These are phyloP conservation scores for Synaphobranchus kaupii DNA, from an alignment of 2,797 vertebrate genomes.

Conservation along the genomic window DNA sequence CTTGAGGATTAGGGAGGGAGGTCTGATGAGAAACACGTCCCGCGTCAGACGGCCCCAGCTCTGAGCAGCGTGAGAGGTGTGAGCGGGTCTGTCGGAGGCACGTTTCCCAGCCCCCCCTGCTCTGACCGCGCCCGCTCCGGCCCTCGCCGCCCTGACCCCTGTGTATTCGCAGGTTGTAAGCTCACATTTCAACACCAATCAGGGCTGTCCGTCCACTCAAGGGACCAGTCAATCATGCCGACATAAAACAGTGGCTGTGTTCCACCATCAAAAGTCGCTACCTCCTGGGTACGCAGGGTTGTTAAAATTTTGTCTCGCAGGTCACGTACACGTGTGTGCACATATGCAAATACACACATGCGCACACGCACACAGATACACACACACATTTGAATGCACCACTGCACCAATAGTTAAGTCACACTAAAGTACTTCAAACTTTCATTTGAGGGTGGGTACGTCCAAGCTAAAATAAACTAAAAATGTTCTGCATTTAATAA, in stretches of 20 bases:
- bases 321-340: neutral
- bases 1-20: constrained; percentile 67
- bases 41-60: constrained; percentile 47
- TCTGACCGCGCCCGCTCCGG: neutral
- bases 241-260: constrained; percentile 45
- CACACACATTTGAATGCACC: constrained; percentile 21
- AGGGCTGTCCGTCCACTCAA: constrained; percentile 26
- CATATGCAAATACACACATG: constrained; percentile 16
- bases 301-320: neutral
- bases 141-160: constrained; percentile 29
- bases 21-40: constrained; percentile 67
- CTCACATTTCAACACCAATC: constrained; percentile 40
- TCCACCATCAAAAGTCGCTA: constrained; percentile 41
- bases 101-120: constrained; percentile 18
- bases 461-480: neutral
- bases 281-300: neutral
- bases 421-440: neutral
- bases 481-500: neutral
- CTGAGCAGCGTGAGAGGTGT: constrained; percentile 15
- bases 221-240: constrained; percentile 53
- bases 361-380: constrained; percentile 41
- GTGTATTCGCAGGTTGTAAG: constrained; percentile 33
- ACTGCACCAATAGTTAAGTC: constrained; percentile 9
- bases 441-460: too few species aligned
- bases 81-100: neutral